Percentiles rank a stretch among this genome's conserved stretches.
phyloP scores from a whole-genome alignment of 2,797 vertebrate species.

The Chrysocyon brachyurus region DNA sequence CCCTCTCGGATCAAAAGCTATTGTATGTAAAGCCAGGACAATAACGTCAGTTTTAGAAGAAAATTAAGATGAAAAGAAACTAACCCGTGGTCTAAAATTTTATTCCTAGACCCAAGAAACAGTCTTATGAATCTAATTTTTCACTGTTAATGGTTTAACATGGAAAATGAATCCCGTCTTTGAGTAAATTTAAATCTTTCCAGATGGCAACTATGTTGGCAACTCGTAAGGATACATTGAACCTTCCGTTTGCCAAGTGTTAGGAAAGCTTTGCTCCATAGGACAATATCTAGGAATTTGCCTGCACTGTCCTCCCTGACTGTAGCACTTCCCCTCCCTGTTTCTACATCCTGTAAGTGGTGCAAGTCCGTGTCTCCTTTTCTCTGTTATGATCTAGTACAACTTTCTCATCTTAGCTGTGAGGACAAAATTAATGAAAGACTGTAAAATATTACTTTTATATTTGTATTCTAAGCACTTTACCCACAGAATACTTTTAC shows the following conservation, averaged over 20 bases:
- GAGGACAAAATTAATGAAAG: conserved; percentile 32
- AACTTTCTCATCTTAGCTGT: not conserved
- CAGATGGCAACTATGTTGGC: not conserved
- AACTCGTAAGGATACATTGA: not conserved
- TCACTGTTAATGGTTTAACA: conserved; percentile 31
- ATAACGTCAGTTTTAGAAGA: conserved; percentile 44
- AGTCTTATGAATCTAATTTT: conserved; percentile 48
- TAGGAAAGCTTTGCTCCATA: not conserved
- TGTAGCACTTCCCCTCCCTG: not conserved
- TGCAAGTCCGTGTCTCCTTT: not conserved
- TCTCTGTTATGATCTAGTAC: not conserved
- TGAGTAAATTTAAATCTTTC: conserved; percentile 45
- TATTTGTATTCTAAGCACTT: conserved; percentile 1
- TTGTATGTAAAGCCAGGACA: not conserved
- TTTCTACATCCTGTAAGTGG: not conserved
- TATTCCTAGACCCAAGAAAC: conserved; percentile 11
- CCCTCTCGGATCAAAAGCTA: not conserved
- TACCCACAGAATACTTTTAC: not conserved
- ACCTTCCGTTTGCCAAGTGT: not conserved
- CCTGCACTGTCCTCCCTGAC: not conserved
- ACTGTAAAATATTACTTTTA: not conserved
- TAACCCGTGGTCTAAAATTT: conserved; percentile 11
- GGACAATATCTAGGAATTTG: not conserved
- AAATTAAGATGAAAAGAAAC: conserved; percentile 54
- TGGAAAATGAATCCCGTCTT: conserved; percentile 33